Conservation (phyloP, 2,113 vertebrate species). For the Pseudopipra pipra region DNA sequence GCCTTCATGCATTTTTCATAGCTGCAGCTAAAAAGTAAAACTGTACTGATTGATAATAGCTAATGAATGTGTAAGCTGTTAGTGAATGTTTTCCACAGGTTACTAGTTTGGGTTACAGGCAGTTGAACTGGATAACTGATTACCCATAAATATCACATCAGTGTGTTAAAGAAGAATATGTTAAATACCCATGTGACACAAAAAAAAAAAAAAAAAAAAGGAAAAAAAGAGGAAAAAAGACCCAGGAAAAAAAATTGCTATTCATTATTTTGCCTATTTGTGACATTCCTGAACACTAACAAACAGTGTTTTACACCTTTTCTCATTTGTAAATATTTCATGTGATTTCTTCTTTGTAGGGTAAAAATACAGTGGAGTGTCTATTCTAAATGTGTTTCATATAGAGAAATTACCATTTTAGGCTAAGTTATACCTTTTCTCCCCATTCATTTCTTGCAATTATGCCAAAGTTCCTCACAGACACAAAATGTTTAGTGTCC, state of each 20-base stretch:
- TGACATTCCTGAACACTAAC: not conserved
- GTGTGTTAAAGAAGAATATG: not conserved
- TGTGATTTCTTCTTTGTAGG: not conserved
- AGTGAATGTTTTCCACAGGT: not conserved
- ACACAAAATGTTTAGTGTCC: not conserved
- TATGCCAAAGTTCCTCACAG: not conserved
- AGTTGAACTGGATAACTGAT: conserved; percentile 24
- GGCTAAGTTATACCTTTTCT: not conserved
- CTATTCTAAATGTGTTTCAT: not conserved
- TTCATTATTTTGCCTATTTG: not conserved
- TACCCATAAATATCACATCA: not conserved
- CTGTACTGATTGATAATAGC: conserved; percentile 53
- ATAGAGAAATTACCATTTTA: not conserved
- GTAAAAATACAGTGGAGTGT: not conserved
- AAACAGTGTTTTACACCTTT: not conserved
- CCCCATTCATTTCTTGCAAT: not conserved
- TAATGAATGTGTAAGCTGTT: conserved; percentile 44
- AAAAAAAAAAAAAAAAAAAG: too few relatives aligned
- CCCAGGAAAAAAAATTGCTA: not conserved
- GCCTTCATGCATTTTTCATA: conserved; percentile 51
- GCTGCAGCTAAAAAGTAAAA: conserved; percentile 44
- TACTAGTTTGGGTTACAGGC: not conserved
- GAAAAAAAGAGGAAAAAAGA: not conserved
- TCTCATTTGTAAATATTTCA: not conserved
- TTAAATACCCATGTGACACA: not conserved